Conservation (phyloP, 1,140 invertebrate species). For the Chelonus insularis region DNA sequence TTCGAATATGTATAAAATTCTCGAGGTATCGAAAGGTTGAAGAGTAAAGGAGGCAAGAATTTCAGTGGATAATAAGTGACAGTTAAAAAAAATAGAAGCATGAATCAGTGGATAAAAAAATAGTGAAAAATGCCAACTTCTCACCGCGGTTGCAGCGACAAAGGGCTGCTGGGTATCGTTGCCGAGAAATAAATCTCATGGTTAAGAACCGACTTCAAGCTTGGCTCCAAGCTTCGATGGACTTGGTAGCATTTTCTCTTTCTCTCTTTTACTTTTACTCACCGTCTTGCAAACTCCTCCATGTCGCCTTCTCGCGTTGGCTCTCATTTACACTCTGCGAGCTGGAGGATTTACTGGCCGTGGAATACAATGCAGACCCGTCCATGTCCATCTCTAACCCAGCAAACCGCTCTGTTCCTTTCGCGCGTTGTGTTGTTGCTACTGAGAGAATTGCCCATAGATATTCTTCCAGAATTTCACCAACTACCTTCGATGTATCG, state of each 20-base stretch:
- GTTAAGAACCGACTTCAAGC: constrained; percentile 10
- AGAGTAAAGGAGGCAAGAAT: constrained; percentile 19
- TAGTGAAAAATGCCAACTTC: constrained; percentile 59
- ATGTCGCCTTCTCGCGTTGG: constrained; percentile 19
- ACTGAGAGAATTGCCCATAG: constrained; percentile 39
- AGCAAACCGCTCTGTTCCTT: constrained; percentile 7
- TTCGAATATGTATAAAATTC: constrained; percentile 2
- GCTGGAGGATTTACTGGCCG: constrained; percentile 55
- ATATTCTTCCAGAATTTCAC: constrained; percentile 34
- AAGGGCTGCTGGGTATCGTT: constrained; percentile 46
- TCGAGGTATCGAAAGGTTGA: constrained; percentile 21
- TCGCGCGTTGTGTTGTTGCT: background rate
- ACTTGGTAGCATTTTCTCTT: constrained; percentile 15
- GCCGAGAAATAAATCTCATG: constrained; percentile 53
- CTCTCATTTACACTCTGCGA: constrained; percentile 58
- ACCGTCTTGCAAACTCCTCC: constrained; percentile 3
- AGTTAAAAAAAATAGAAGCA: constrained; percentile 3
- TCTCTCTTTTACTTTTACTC: constrained; percentile 20
- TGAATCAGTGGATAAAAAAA: constrained; percentile 44
- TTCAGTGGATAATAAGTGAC: constrained; percentile 8
- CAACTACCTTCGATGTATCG: background rate
- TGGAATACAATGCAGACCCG: constrained; percentile 59
- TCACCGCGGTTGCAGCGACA: constrained; percentile 54
- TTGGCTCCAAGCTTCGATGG: constrained; percentile 9
- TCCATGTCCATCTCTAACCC: constrained; percentile 53